A percentile compares a stretch with the other conserved stretches of the same genome.
Conservation (phyloP, 2,113 vertebrate species). For the Heptranchias perlo region DNA sequence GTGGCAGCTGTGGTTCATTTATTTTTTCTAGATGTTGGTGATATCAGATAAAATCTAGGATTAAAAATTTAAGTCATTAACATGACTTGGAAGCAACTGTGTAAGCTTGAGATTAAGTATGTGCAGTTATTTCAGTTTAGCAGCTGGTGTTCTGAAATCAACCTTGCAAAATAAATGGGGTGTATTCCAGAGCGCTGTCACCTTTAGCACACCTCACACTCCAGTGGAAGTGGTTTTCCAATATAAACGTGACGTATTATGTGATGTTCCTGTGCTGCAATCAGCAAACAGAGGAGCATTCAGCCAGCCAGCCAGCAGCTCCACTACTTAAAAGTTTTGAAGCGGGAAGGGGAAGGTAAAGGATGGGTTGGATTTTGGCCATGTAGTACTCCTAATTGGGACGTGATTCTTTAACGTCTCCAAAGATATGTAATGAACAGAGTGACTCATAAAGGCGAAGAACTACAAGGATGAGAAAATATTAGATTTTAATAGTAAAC, state of each 20-base stretch:
- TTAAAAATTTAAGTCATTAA: not conserved
- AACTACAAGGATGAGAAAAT: not conserved
- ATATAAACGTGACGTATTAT: not conserved
- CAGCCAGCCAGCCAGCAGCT: not conserved
- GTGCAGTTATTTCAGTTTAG: not conserved
- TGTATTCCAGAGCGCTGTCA: not conserved
- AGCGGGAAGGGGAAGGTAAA: not conserved
- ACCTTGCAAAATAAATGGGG: not conserved
- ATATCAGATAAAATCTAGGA: not conserved
- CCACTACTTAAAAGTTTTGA: not conserved
- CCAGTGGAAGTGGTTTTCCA: not conserved
- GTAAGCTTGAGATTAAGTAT: not conserved
- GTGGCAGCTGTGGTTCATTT: not conserved
- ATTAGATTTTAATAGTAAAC: not conserved
- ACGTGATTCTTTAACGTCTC: not conserved
- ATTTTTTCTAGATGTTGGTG: not conserved
- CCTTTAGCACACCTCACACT: not conserved
- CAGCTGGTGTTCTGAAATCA: not conserved
- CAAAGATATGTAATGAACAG: not conserved
- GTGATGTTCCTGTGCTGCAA: not conserved
- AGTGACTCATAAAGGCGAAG: not conserved
- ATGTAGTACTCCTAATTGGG: not conserved
- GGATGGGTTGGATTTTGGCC: not conserved
- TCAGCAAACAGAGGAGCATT: not conserved
- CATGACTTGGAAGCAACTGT: not conserved